These are phyloP conservation scores for Tonatia bakeri DNA, from an alignment of 2,113 vertebrate species.

Conservation along the genomic window DNA sequence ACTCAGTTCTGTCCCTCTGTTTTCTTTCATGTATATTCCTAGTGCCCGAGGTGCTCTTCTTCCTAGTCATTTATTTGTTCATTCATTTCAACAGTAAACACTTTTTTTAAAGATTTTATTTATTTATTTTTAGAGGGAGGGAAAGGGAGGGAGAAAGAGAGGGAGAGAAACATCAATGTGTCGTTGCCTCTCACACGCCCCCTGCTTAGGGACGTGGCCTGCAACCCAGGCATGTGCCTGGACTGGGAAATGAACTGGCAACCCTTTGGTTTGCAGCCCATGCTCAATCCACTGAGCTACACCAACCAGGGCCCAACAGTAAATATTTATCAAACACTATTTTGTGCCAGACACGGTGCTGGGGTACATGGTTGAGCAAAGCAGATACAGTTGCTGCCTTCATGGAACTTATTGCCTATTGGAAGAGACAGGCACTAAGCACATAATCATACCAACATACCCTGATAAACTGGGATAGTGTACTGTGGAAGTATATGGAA, in stretches of 20 bases:
- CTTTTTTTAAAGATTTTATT: background rate
- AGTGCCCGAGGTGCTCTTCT: background rate
- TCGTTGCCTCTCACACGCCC: no score
- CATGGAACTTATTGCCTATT: background rate
- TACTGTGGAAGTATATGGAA: background rate
- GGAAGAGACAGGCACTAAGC: background rate
- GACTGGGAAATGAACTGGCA: no score
- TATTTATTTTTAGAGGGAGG: no score
- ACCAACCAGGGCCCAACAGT: background rate
- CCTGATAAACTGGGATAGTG: background rate
- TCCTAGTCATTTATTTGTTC: constrained; percentile 8
- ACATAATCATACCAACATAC: background rate
- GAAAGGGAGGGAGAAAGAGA: no score
- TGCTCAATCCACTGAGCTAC: no score
- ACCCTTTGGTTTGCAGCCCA: no score
- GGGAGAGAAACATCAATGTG: no score
- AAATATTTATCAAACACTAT: constrained; percentile 12
- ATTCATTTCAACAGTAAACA: constrained; percentile 15
- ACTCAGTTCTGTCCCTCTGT: background rate
- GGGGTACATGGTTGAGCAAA: background rate
- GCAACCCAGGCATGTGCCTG: no score
- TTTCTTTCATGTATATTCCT: constrained; percentile 36
- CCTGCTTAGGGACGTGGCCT: no score
- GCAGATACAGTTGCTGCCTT: background rate
- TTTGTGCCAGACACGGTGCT: background rate